Conservation (phyloP, 2,888 invertebrate species). For the Eupithecia subumbrata region DNA sequence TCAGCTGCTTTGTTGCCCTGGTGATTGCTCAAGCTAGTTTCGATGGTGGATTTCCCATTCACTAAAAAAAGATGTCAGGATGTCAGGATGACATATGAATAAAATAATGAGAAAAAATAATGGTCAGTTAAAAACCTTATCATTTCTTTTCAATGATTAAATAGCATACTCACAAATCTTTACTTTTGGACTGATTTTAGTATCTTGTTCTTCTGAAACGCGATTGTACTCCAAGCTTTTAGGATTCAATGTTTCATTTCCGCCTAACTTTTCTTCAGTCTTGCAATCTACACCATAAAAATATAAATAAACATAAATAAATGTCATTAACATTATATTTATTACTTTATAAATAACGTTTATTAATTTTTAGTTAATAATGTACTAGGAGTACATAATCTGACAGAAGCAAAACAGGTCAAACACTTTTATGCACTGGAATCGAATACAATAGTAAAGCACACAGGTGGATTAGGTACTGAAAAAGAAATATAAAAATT, state of each 20-base stretch:
- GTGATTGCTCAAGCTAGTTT: slow-evolving; percentile 40
- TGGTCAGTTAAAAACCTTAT: neutral
- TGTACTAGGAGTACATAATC: slow-evolving; percentile 36
- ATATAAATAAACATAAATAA: slow-evolving; percentile 27
- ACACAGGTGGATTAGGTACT: neutral
- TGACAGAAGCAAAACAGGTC: slow-evolving; percentile 12
- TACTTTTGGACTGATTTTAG: neutral
- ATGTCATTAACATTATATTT: slow-evolving; percentile 25
- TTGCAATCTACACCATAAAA: slow-evolving; percentile 24
- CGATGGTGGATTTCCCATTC: slow-evolving; percentile 41
- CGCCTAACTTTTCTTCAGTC: neutral
- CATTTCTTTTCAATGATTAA: neutral
- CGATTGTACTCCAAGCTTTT: neutral
- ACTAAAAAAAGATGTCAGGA: slow-evolving; percentile 30
- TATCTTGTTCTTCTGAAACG: slow-evolving; percentile 6
- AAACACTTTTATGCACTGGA: slow-evolving; percentile 13
- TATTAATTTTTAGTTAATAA: slow-evolving; percentile 34
- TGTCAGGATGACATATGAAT: neutral
- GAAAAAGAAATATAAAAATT: slow-evolving; percentile 6
- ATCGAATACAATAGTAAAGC: slow-evolving; percentile 19
- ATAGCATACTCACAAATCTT: neutral
- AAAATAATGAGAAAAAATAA: neutral
- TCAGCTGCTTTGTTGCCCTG: slow-evolving; percentile 42
- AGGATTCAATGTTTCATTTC: neutral
- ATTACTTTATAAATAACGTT: slow-evolving; percentile 27